phyloP scores from a whole-genome alignment of 1,140 invertebrate species.

The Dolichoris vasculosae region DNA sequence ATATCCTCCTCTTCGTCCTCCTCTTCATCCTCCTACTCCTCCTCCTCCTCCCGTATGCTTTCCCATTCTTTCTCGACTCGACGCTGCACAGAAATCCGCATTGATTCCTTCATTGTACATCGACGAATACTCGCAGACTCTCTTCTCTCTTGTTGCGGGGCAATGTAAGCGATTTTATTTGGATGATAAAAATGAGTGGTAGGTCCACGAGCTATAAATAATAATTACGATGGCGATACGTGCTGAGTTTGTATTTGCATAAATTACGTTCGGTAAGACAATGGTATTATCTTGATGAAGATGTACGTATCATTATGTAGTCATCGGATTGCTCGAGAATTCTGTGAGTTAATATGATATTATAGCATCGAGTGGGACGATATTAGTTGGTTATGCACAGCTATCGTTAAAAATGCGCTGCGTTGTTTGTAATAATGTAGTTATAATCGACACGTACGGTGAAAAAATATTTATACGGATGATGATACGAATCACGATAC shows the following conservation, averaged over 20 bases:
- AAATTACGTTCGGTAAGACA: conserved; percentile 14
- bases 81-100: neutral
- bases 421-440: neutral
- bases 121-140: neutral
- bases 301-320: neutral
- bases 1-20: conserved; percentile 38
- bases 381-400: neutral
- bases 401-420: neutral
- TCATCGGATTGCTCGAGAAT: neutral
- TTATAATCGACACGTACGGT: neutral
- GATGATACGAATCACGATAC: neutral
- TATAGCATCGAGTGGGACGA: neutral
- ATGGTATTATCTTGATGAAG: conserved; percentile 34
- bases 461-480: neutral
- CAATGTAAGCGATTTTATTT: neutral
- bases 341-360: neutral
- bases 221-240: neutral
- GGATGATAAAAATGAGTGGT: neutral
- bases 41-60: neutral
- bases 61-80: neutral
- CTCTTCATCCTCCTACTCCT: no score
- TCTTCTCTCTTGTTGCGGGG: neutral
- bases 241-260: neutral
- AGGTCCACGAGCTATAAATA: neutral
- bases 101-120: neutral